phyloP scores from a whole-genome alignment of 2,888 invertebrate genomes.

The Parapristionchus giblindavisi region DNA sequence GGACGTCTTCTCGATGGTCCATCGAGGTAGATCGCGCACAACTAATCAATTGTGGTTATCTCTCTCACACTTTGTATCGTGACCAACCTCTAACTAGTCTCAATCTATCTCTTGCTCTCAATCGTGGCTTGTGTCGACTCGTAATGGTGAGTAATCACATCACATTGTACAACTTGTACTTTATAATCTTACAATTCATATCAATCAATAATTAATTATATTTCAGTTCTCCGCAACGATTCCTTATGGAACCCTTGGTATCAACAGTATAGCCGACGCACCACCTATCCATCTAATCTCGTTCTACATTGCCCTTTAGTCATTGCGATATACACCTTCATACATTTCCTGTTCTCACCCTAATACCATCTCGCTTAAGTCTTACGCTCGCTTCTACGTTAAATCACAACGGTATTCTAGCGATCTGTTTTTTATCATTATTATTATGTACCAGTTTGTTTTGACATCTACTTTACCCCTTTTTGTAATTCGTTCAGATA shows the following conservation, averaged over 20 bases:
- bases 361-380: no score
- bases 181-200: neutral
- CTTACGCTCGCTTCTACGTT: no score
- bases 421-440: no score
- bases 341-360: no score
- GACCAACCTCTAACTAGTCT: neutral
- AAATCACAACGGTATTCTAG: no score
- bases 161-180: no score
- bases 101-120: constrained; percentile 13
- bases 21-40: constrained; percentile 38
- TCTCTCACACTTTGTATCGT: neutral
- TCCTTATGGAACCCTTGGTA: constrained; percentile 35
- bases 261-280: constrained; percentile 31
- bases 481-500: no score
- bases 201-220: neutral
- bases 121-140: constrained; percentile 24
- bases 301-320: neutral
- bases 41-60: neutral
- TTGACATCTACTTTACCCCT: no score
- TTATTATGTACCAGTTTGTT: no score
- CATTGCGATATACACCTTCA: neutral
- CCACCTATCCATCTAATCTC: neutral
- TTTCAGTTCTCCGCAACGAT: constrained; percentile 33
- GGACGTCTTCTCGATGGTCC: constrained; percentile 42
- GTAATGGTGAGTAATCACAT: constrained; percentile 22